Base-by-base conservation (phyloP, 2,888 invertebrate species). In the Horisme vitalbata region DNA sequence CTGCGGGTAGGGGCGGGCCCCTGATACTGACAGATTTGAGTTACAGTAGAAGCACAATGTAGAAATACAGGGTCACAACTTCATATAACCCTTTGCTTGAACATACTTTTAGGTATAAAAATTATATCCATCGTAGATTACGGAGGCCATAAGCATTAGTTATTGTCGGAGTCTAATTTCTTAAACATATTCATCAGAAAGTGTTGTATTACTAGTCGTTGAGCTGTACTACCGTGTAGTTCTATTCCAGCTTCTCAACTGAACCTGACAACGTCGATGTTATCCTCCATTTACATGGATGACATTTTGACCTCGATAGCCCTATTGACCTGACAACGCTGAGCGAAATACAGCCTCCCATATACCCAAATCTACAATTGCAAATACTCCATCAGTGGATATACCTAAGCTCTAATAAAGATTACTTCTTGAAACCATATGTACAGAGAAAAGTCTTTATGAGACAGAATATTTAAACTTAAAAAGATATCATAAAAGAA, bases 1-100 rank as follows among this genome's bases (percentile, higher is more conserved):
- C 38, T 37, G 37, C 46, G 35, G 48, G 28, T 18, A 49, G 39
- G 54, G 59, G 52, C 49, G 43, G 48, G 13, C 44, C 52, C 54
- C 48, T 59, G 61, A 44, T 48, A 39, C 54, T 59, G 61, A 57
- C 61, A 61, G 49, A 67, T 79, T 68, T 75, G 75, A 72, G 66
- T 71, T 67, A 74, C 71, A 55, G 59, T 57, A 62, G 55, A 31
- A 24, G 18, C 36, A 8, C 28, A 32, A 14, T 13, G 39, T 21
- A 20, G 26, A 35, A 21, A 41, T 26, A 41, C 41, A 46, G 46
- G 14, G 35, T 20, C 10, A 18, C 34, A 35, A 39, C 30, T 35
- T 23, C 15, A 34, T 20, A 34, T 28, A 13, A 11, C 9, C 24
- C 28, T 5, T 23, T 11, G 23, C 35, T 18, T n/a, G n/a, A n/a